Percentiles rank a stretch among this genome's conserved stretches.
Evolutionary conservation across 2,888 invertebrate genomes (phyloP).

Genomic region (Abscondita cerata): DNA sequence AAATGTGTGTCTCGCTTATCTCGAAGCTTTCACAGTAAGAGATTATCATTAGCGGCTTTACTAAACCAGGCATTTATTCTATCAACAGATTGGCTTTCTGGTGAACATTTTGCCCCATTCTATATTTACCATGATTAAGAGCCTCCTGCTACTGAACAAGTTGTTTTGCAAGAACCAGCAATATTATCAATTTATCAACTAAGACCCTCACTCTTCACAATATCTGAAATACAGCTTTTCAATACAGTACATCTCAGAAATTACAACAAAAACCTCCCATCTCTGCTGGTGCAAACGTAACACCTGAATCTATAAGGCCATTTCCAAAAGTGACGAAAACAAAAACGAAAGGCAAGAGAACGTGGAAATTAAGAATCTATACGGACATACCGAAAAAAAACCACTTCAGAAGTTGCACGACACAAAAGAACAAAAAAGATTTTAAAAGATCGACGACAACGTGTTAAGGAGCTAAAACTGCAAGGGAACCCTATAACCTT

Average conservation of each 20-base stretch:
- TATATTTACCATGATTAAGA: background rate
- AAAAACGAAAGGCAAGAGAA: too few relatives aligned
- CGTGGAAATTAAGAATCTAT: too few relatives aligned
- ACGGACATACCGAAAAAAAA: background rate
- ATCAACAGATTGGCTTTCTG: background rate
- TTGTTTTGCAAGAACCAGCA: too few relatives aligned
- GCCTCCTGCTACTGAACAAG: too few relatives aligned
- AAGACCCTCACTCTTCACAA: background rate
- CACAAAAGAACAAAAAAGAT: background rate
- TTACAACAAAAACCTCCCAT: background rate
- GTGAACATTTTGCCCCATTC: background rate
- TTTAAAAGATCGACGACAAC: background rate
- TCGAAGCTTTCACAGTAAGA: background rate
- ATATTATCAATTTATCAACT: too few relatives aligned
- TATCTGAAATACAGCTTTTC: background rate
- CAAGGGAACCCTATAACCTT: background rate
- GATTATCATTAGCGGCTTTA: background rate
- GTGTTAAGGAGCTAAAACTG: background rate
- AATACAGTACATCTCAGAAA: background rate
- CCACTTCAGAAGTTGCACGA: too few relatives aligned
- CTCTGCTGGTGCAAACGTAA: too few relatives aligned
- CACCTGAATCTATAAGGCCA: too few relatives aligned
- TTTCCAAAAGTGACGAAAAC: too few relatives aligned
- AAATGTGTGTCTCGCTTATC: background rate
- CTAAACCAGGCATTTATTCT: too few relatives aligned